Conservation (phyloP, 2,113 vertebrate species). For the Corythornis vintsioides region DNA sequence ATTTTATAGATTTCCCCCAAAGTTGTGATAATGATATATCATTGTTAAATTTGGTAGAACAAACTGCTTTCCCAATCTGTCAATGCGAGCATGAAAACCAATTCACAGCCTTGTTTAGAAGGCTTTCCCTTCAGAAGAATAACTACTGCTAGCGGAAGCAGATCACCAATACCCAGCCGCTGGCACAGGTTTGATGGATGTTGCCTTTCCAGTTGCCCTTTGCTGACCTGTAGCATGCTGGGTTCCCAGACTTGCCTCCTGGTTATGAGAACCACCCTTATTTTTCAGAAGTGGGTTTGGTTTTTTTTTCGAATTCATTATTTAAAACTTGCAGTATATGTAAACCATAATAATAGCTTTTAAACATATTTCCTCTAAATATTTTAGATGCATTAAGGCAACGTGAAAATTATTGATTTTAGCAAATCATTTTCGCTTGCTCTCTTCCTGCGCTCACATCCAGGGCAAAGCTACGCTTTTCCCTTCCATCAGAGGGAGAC, state of each 20-base stretch:
- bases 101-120: conserved; percentile 84
- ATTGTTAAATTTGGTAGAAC: conserved; percentile 99
- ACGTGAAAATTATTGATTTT: conserved; percentile 70
- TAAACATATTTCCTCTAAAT: conserved; percentile 73
- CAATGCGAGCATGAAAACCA: conserved; percentile 87
- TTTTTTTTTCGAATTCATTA: conserved; percentile 68
- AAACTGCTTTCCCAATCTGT: conserved; percentile 99
- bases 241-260: conserved; percentile 58
- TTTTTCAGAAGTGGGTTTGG: conserved; percentile 12
- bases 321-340: conserved; percentile 63
- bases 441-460: neutral
- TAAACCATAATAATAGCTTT: conserved; percentile 72
- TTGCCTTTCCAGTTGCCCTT: conserved; percentile 67
- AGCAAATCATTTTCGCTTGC: conserved; percentile 56
- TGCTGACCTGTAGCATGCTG: conserved; percentile 56
- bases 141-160: conserved; percentile 70
- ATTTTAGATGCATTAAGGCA: conserved; percentile 71
- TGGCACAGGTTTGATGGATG: conserved; percentile 72
- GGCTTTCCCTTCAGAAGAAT: conserved; percentile 78
- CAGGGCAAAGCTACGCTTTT: neutral
- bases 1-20: conserved; percentile 99
- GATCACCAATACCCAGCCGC: conserved; percentile 62
- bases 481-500: conserved; percentile 72
- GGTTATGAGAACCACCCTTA: conserved; percentile 55
- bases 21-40: conserved; percentile 99